Percentiles rank a stretch among this genome's conserved stretches.
Evolutionary conservation across 2,113 vertebrate species (phyloP).

Genomic region (Chinchilla lanigera): DNA sequence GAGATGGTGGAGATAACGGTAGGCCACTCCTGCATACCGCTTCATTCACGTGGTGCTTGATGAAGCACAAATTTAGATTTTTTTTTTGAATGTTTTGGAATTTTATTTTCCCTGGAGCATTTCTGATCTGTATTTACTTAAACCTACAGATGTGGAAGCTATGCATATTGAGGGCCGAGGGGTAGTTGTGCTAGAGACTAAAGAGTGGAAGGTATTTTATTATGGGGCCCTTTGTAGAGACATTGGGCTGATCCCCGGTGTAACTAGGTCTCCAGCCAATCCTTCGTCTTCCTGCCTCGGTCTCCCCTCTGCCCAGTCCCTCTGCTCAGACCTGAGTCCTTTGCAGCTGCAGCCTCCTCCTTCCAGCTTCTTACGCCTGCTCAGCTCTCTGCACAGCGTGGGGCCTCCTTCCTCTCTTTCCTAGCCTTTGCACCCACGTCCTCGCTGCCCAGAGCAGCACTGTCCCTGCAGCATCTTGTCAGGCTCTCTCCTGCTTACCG

Average conservation of each 20-base stretch:
- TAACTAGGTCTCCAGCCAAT: background rate
- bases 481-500: background rate
- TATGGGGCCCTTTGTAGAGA: background rate
- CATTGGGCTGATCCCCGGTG: background rate
- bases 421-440: background rate
- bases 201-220: background rate
- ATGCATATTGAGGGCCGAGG: background rate
- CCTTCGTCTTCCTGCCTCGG: background rate
- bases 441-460: background rate
- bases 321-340: background rate
- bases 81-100: background rate
- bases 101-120: background rate
- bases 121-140: background rate
- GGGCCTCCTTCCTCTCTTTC: background rate
- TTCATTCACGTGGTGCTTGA: background rate
- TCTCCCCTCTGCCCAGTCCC: background rate
- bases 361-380: background rate
- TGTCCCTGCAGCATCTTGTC: too few relatives aligned
- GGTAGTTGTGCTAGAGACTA: background rate
- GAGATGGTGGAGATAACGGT: background rate
- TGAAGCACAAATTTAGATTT: background rate
- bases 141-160: background rate
- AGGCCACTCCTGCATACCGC: fast-evolving
- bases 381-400: background rate
- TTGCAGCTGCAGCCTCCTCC: background rate